These are phyloP conservation scores for Neopipo cinnamomea DNA, from an alignment of 2,113 vertebrate species.

Conservation along the genomic window DNA sequence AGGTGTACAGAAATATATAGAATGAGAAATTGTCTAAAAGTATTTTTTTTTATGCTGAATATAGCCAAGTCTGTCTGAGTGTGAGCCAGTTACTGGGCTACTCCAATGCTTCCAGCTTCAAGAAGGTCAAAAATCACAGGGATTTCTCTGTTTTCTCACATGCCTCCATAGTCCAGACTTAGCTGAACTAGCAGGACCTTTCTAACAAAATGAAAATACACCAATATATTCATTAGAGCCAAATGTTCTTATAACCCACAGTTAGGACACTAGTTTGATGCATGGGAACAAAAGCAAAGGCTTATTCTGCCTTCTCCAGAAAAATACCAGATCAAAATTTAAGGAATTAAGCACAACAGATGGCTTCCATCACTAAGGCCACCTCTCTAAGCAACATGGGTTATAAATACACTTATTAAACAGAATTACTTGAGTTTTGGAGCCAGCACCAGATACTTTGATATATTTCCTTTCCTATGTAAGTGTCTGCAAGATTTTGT, in stretches of 20 bases:
- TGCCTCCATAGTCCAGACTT: not conserved
- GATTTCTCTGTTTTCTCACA: not conserved
- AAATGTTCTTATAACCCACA: not conserved
- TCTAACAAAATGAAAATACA: not conserved
- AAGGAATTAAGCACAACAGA: conserved; percentile 11
- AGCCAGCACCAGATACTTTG: not conserved
- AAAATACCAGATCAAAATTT: not conserved
- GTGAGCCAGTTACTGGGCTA: not conserved
- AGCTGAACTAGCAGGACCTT: not conserved
- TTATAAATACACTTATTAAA: conserved; percentile 56
- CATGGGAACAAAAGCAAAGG: not conserved
- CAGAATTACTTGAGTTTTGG: not conserved
- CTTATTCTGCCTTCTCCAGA: not conserved
- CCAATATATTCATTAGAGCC: not conserved
- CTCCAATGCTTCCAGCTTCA: not conserved
- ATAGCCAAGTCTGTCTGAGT: not conserved
- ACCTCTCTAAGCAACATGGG: not conserved
- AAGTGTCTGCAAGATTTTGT: conserved; percentile 2
- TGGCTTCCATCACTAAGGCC: conserved; percentile 32
- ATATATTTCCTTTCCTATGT: not conserved
- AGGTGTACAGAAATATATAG: conserved; percentile 28
- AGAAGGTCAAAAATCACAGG: not conserved
- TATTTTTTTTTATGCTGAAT: not conserved
- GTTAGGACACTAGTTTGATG: not conserved
- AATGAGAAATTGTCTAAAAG: not conserved